These are phyloP conservation scores for Bothrops jararaca DNA, from an alignment of 2,113 vertebrate genomes.

Conservation along the genomic window DNA sequence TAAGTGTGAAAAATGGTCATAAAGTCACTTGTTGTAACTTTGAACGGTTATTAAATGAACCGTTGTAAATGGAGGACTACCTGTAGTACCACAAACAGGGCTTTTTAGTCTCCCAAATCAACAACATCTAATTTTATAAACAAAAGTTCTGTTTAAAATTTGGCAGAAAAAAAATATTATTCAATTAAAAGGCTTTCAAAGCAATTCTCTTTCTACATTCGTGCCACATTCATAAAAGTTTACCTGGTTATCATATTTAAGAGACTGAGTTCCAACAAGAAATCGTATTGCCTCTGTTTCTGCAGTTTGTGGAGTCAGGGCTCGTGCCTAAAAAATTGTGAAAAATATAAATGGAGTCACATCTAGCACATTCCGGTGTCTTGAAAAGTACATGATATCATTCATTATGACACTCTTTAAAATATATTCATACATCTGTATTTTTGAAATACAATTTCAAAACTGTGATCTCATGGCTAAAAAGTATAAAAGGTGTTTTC, in stretches of 20 bases:
- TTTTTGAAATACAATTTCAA: neutral
- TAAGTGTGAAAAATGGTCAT: too few species aligned
- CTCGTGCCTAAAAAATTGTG: conserved; percentile 81
- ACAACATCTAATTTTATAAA: neutral
- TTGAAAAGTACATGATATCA: neutral
- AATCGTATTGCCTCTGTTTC: conserved; percentile 97
- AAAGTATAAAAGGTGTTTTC: neutral
- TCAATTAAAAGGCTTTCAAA: conserved; percentile 5
- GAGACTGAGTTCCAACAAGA: conserved; percentile 95
- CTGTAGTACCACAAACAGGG: neutral
- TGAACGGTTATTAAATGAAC: too few species aligned
- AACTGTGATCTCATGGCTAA: neutral
- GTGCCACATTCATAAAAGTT: conserved; percentile 51
- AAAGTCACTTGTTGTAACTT: too few species aligned
- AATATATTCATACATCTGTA: neutral
- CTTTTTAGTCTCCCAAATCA: neutral
- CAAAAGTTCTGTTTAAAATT: neutral
- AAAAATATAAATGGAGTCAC: conserved; percentile 37
- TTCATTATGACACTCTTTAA: neutral
- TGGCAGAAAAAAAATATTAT: conserved; percentile 1
- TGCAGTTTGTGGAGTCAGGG: conserved; percentile 92
- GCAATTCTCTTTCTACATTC: conserved; percentile 12
- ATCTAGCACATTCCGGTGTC: neutral
- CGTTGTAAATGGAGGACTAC: too few species aligned
- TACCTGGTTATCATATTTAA: conserved; percentile 99